Percentiles rank a stretch among this genome's conserved stretches.
Conservation (phyloP, 2,888 invertebrate genomes). For the Troides helena region DNA sequence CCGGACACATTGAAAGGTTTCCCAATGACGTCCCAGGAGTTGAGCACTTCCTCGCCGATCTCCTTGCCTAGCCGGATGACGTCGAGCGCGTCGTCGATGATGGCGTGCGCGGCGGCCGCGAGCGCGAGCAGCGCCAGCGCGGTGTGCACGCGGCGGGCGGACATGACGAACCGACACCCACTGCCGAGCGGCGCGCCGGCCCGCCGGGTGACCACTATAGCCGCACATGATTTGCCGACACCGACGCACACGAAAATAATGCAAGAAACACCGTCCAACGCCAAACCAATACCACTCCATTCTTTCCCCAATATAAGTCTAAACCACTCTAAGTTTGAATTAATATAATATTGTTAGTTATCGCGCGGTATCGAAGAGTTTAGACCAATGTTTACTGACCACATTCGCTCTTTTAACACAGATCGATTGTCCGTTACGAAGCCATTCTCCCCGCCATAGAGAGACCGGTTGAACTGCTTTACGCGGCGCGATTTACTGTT, state of each 20-base stretch:
- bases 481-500: slow-evolving; percentile 16
- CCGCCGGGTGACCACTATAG: slow-evolving; percentile 52
- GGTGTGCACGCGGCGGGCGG: slow-evolving; percentile 53
- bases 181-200: slow-evolving; percentile 53
- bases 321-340: too few relatives aligned
- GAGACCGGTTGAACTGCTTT: slow-evolving; percentile 16
- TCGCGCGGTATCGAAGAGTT: too few relatives aligned
- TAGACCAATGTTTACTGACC: slow-evolving; percentile 3
- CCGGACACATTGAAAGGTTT: slow-evolving; percentile 73
- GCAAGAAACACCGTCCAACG: not conserved
- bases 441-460: slow-evolving; percentile 13
- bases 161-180: slow-evolving; percentile 64
- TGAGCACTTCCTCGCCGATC: slow-evolving; percentile 80
- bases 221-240: slow-evolving; percentile 8
- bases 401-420: slow-evolving; percentile 5
- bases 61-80: slow-evolving; percentile 81
- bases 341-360: too few relatives aligned
- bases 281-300: not conserved
- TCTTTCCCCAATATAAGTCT: too few relatives aligned
- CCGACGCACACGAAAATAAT: not conserved
- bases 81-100: slow-evolving; percentile 82
- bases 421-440: slow-evolving; percentile 17
- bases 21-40: slow-evolving; percentile 83
- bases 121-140: slow-evolving; percentile 53
- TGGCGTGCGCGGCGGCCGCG: slow-evolving; percentile 53